Conservation (phyloP, 1,140 invertebrate genomes). For the Antheraea mylitta region DNA sequence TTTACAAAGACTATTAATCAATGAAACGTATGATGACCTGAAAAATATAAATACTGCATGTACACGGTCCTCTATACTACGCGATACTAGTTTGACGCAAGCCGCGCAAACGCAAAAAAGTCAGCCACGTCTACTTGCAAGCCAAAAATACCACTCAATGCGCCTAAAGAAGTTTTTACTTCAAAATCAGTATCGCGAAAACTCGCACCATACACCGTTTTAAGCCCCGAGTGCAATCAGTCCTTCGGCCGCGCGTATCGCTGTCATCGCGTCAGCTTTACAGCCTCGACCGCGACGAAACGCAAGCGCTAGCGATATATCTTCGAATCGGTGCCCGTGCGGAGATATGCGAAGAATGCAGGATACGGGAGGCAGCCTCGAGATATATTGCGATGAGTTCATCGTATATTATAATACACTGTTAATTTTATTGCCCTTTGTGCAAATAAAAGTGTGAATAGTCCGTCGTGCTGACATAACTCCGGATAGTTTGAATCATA, state of each 20-base stretch:
- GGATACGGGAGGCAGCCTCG: conserved; percentile 11
- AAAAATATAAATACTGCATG: too few relatives aligned
- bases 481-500: background rate
- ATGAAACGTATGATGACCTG: too few relatives aligned
- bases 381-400: background rate
- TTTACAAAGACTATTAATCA: too few relatives aligned
- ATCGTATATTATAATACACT: conserved; percentile 4
- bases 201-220: background rate
- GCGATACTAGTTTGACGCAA: too few relatives aligned
- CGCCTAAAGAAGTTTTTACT: too few relatives aligned
- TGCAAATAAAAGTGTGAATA: background rate
- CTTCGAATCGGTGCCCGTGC: conserved; percentile 1
- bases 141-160: too few relatives aligned
- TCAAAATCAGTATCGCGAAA: background rate
- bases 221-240: background rate
- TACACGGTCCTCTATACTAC: too few relatives aligned
- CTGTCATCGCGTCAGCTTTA: background rate
- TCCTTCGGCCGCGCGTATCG: background rate
- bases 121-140: too few relatives aligned
- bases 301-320: background rate
- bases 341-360: conserved; percentile 11
- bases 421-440: conserved; percentile 4
- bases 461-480: background rate
- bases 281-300: background rate
- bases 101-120: too few relatives aligned